Evolutionary conservation across 2,113 vertebrate genomes (phyloP), one percentile per base, ranked within the genome.

Genomic region (Stigmatopora nigra): DNA sequence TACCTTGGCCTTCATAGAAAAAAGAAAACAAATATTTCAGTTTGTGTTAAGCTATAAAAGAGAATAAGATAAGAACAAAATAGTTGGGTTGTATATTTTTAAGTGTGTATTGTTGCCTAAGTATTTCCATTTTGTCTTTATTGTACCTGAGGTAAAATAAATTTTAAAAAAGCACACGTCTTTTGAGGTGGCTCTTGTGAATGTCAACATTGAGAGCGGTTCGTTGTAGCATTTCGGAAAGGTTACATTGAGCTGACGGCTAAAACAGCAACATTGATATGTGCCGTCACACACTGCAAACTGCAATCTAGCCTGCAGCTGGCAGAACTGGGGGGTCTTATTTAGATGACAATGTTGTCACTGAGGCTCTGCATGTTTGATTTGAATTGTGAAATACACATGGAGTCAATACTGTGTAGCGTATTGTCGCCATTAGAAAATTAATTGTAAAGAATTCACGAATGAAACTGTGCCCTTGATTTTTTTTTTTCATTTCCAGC

Each of bases 171-270:
- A 41, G 9, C 38, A 63, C 67, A 70, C 31, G 78, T 75, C 63
- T 74, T n/a, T 45, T 71, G 66, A 83, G 67, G 72, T 69, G 75
- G 72, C 74, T 65, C 78, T 49, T 36, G 66, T 86, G 90, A 91
- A 90, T 91, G 90, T 86, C 90, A 90, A 52, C 65, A 89, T 90
- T 90, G 80, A 69, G 66, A 68, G 52, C 46, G 22, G 45, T 61
- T 75, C 83, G 82, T 14, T 82, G 71, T 73, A 72, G 78, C 76
- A 69, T 85, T 82, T 81, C 73, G 45, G 57, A 87, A 90, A 91
- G 89, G 90, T 90, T 87, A 87, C 10, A 47, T 48, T 7, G 61
- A 70, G 83, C 86, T 70, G 36, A 41, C 9, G 65, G 86, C 84
- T 67, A 55, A 78, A 78, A 7, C 73, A 69, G 71, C 69, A 76